A percentile compares a stretch with the other conserved stretches of the same genome.
phyloP scores from a whole-genome alignment of 2,888 invertebrate species.

The Acheta domesticus region DNA sequence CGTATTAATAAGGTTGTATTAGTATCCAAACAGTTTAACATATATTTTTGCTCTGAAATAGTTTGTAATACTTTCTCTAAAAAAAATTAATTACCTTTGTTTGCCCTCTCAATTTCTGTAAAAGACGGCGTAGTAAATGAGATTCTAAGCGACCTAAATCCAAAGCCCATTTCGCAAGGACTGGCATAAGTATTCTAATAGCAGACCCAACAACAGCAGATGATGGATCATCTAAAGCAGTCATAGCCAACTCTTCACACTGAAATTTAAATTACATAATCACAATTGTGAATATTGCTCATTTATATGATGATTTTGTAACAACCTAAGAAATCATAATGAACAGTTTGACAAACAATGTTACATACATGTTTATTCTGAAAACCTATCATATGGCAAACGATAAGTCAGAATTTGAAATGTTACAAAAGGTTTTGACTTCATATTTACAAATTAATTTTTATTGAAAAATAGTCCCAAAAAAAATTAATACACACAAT shows the following conservation, averaged over 20 bases:
- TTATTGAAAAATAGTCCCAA: no score
- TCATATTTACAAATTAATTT: no score
- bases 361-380: no score
- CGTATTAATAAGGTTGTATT: neutral
- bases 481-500: no score
- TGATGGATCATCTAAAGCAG: constrained; percentile 57
- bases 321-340: no score
- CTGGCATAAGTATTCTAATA: constrained; percentile 57
- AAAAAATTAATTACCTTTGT: constrained; percentile 37
- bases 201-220: constrained; percentile 54
- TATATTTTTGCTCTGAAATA: no score
- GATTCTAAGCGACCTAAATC: constrained; percentile 55
- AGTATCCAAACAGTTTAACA: neutral
- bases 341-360: no score
- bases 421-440: no score
- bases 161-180: constrained; percentile 62
- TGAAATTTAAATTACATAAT: constrained; percentile 23
- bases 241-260: constrained; percentile 57
- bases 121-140: constrained; percentile 49
- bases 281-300: neutral
- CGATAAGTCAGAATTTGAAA: no score
- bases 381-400: no score
- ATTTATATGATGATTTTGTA: no score
- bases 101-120: constrained; percentile 40
- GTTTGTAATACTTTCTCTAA: neutral